Evolutionary conservation across 2,113 vertebrate genomes (phyloP).

Genomic region (Myotis lucifugus): DNA sequence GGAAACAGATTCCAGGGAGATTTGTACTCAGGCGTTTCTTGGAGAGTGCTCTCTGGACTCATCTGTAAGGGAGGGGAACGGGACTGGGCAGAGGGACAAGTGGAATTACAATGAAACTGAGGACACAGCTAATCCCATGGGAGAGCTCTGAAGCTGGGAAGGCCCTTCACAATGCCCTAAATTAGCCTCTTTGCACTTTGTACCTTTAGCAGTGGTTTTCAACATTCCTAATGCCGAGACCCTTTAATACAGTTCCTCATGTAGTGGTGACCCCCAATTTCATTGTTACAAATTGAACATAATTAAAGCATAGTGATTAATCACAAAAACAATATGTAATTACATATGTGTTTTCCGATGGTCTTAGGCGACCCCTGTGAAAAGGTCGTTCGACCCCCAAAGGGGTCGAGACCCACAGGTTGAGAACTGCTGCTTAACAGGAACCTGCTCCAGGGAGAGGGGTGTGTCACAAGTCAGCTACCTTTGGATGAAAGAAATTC

Average conservation of each 20-base stretch:
- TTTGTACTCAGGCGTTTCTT: background rate
- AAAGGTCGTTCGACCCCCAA: too few relatives aligned
- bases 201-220: background rate
- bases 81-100: background rate
- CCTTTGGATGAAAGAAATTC: background rate
- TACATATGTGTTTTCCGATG: too few relatives aligned
- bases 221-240: too few relatives aligned
- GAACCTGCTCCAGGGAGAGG: fast-evolving
- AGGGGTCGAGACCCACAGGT: too few relatives aligned
- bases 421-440: too few relatives aligned
- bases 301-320: too few relatives aligned
- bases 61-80: background rate
- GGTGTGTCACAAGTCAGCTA: background rate
- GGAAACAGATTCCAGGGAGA: background rate
- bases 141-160: background rate
- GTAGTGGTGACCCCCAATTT: too few relatives aligned
- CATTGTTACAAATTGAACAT: too few relatives aligned
- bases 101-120: background rate
- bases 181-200: background rate
- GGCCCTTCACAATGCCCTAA: background rate
- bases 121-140: background rate
- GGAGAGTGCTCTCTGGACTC: background rate
- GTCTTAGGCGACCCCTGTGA: too few relatives aligned
- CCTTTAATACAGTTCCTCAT: too few relatives aligned
- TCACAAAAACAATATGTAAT: too few relatives aligned